Evolutionary conservation across 2,113 vertebrate genomes (phyloP).

Genomic region (Petroica traversi): DNA sequence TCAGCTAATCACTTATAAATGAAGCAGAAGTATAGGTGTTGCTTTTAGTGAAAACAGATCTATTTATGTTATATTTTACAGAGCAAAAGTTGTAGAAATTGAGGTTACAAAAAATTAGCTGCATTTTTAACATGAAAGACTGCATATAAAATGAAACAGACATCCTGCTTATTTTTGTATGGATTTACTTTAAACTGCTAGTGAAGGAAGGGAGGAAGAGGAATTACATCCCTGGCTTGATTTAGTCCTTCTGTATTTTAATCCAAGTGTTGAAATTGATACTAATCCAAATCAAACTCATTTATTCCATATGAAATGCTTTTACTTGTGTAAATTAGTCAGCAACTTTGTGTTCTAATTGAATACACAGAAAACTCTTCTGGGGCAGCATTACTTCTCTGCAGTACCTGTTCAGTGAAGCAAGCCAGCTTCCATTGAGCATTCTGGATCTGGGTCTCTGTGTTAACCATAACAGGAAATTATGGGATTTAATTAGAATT

Average conservation of each 20-base stretch:
- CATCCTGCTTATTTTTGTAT: not conserved
- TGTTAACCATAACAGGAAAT: constrained; percentile 4
- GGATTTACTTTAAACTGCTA: not conserved
- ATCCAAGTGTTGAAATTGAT: not conserved
- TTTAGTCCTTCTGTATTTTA: not conserved
- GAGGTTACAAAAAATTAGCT: not conserved
- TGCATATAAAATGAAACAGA: not conserved
- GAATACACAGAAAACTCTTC: not conserved
- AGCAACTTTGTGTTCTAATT: not conserved
- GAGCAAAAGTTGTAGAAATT: not conserved
- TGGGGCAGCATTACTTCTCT: not conserved
- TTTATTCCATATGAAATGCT: not conserved
- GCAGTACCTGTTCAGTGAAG: not conserved
- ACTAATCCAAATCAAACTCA: not conserved
- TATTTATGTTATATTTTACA: not conserved
- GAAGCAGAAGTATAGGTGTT: not conserved
- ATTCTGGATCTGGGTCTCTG: not conserved
- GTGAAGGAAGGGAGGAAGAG: not conserved
- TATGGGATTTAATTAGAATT: constrained; percentile 26
- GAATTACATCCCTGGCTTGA: not conserved
- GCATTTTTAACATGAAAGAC: not conserved
- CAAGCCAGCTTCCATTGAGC: not conserved
- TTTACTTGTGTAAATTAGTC: not conserved
- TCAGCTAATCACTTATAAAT: not conserved
- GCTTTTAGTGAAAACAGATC: not conserved